Evolutionary conservation across 1,140 invertebrate species (phyloP).

Genomic region (Drosophila santomea): DNA sequence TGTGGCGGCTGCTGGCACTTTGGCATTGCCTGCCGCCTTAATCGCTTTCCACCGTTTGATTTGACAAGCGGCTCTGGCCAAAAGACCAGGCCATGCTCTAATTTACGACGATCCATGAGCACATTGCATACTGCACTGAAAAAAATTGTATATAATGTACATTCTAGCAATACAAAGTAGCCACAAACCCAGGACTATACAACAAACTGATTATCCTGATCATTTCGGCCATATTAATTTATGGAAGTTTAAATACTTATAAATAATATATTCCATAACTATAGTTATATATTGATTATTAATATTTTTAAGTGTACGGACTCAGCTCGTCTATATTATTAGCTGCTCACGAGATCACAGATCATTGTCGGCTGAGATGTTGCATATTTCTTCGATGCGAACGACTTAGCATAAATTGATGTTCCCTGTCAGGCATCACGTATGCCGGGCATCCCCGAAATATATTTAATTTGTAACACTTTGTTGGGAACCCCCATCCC

Average conservation of each 20-base stretch:
- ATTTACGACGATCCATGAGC: slow-evolving; percentile 63
- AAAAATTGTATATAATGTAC: not conserved
- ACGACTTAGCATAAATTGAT: slow-evolving; percentile 71
- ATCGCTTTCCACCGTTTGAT: slow-evolving; percentile 69
- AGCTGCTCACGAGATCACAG: slow-evolving; percentile 25
- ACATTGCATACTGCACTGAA: slow-evolving; percentile 17
- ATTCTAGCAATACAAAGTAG: too few species aligned
- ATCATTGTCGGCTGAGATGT: slow-evolving; percentile 41
- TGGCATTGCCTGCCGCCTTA: slow-evolving; percentile 63
- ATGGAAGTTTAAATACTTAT: too few species aligned
- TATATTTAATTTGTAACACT: slow-evolving; percentile 64
- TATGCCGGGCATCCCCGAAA: slow-evolving; percentile 21
- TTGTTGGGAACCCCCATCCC: slow-evolving; percentile 26
- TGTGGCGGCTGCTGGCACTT: slow-evolving; percentile 52
- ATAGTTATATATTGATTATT: too few species aligned
- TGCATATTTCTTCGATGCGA: slow-evolving; percentile 60
- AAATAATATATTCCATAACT: too few species aligned
- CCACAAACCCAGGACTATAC: too few species aligned
- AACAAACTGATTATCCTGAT: too few species aligned
- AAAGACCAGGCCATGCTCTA: slow-evolving; percentile 61
- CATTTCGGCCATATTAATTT: too few species aligned
- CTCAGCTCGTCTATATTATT: too few species aligned
- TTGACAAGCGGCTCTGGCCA: slow-evolving; percentile 63
- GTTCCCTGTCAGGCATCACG: slow-evolving; percentile 58
- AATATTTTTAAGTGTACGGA: too few species aligned